Conservation (phyloP, 1,140 invertebrate genomes). For the Aphidius ervi region DNA sequence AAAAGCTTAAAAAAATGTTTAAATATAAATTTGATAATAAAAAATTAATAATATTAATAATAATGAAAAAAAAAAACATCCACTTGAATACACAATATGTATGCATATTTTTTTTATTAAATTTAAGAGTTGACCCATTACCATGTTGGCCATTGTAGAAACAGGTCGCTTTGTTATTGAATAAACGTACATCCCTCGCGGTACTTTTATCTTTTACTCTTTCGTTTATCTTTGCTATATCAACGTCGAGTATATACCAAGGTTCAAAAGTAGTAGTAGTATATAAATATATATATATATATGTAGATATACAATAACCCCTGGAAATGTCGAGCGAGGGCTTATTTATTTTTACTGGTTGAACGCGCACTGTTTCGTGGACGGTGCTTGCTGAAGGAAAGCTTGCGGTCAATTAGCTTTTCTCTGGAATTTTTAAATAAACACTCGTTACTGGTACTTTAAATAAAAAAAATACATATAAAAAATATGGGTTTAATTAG, state of each 20-base stretch:
- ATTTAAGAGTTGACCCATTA: no score
- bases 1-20: no score
- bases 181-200: constrained; percentile 9
- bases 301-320: constrained; percentile 2
- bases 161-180: constrained; percentile 12
- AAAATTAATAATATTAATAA: background rate
- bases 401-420: constrained; percentile 39
- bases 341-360: constrained; percentile 38
- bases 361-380: constrained; percentile 22
- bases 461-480: constrained; percentile 30
- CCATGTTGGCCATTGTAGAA: background rate
- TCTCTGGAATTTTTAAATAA: constrained; percentile 41
- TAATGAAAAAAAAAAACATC: background rate
- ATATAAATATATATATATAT: no score
- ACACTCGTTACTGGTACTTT: constrained; percentile 44
- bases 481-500: constrained; percentile 34
- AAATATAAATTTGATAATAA: no score
- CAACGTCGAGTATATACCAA: constrained; percentile 4
- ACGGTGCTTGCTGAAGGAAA: constrained; percentile 22
- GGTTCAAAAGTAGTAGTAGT: no score
- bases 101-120: no score
- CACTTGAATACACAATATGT: no score
- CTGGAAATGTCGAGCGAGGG: constrained; percentile 14
- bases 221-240: constrained; percentile 17
- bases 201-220: constrained; percentile 6